Conservation (phyloP, 2,113 vertebrate genomes). For the Rattus rattus region DNA sequence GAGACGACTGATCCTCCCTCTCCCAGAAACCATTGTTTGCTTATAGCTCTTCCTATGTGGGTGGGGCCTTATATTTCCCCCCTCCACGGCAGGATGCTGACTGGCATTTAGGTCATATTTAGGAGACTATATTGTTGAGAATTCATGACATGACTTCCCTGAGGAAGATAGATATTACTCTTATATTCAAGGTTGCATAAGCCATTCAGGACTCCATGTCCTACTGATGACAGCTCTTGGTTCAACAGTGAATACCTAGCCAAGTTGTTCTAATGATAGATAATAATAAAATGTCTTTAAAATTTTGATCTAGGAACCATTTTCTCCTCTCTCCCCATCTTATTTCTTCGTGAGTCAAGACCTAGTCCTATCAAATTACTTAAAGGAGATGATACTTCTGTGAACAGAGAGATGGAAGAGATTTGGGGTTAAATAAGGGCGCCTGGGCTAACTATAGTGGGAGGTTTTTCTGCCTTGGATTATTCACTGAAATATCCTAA, state of each 20-base stretch:
- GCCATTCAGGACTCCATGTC: not conserved
- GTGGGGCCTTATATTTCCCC: not conserved
- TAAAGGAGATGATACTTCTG: too few relatives aligned
- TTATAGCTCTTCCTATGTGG: not conserved
- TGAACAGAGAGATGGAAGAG: not conserved
- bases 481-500: not conserved
- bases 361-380: not conserved
- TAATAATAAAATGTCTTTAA: not conserved
- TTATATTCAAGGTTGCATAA: fast-evolving
- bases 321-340: too few relatives aligned
- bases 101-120: not conserved
- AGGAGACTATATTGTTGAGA: not conserved
- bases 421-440: not conserved
- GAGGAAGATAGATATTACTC: not conserved
- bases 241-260: not conserved
- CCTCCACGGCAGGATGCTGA: not conserved
- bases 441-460: not conserved
- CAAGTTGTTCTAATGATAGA: not conserved
- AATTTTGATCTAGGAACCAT: not conserved
- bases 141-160: not conserved
- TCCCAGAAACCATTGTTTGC: not conserved
- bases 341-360: not conserved
- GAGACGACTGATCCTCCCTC: not conserved
- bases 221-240: too few relatives aligned
- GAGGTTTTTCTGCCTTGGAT: not conserved